Conservation (phyloP, 2,113 vertebrate species). For the Ranitomeya variabilis region DNA sequence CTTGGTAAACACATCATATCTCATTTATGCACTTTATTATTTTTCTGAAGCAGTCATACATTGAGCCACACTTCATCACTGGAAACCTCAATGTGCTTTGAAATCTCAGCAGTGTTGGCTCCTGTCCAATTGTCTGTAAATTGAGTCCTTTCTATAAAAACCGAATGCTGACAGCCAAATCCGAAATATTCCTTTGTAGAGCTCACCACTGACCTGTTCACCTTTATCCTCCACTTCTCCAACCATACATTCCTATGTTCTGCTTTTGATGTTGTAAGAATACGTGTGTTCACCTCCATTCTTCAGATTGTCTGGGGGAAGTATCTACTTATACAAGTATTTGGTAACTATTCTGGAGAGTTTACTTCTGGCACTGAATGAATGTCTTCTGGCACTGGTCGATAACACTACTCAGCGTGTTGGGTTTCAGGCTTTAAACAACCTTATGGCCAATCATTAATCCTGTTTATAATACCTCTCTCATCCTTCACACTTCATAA, state of each 20-base stretch:
- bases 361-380: not conserved
- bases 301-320: not conserved
- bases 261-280: not conserved
- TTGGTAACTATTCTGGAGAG: not conserved
- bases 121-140: conserved; percentile 31
- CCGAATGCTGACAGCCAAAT: conserved; percentile 38
- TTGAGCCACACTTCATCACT: conserved; percentile 22
- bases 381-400: not conserved
- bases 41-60: conserved; percentile 26
- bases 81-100: conserved; percentile 4
- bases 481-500: not conserved
- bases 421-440: not conserved
- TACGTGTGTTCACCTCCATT: not conserved
- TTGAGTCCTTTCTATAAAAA: conserved; percentile 29
- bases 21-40: not conserved
- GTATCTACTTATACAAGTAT: not conserved
- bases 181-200: conserved; percentile 27
- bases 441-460: not conserved
- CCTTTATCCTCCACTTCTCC: conserved; percentile 10
- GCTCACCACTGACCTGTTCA: conserved; percentile 20
- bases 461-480: not conserved
- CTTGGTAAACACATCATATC: not conserved
- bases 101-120: conserved; percentile 19
- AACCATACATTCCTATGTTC: conserved; percentile 9
- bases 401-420: not conserved